These are phyloP conservation scores for Philopotamus ludificatus DNA, from an alignment of 1,140 invertebrate genomes.

Conservation along the genomic window DNA sequence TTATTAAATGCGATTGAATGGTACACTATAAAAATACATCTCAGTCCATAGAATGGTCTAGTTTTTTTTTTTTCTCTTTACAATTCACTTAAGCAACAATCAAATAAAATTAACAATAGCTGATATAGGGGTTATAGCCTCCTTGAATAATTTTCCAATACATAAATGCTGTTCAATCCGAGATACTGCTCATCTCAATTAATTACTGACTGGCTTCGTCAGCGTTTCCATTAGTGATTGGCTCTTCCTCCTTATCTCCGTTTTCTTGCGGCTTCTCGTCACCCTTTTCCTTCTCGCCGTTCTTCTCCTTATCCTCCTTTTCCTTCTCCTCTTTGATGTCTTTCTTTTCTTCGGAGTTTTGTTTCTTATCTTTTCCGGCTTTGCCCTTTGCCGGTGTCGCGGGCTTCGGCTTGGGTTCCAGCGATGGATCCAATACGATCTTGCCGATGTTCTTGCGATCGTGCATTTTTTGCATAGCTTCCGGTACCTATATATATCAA, in stretches of 20 bases:
- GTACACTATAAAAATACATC: conserved; percentile 6
- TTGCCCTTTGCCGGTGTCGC: conserved; percentile 73
- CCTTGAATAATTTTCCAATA: conserved; percentile 1
- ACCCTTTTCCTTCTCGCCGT: conserved; percentile 56
- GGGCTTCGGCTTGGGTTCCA: conserved; percentile 76
- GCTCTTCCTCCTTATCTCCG: conserved; percentile 47
- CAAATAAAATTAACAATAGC: background rate
- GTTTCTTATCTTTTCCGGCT: conserved; percentile 68
- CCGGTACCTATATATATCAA: conserved; percentile 51
- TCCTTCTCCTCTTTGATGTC: conserved; percentile 63
- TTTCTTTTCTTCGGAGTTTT: conserved; percentile 68
- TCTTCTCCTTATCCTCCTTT: conserved; percentile 59
- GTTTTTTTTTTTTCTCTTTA: background rate
- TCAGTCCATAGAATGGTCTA: conserved; percentile 4
- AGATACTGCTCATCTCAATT: background rate
- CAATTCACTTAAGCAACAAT: background rate
- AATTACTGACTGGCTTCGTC: conserved; percentile 49
- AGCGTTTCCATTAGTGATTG: conserved; percentile 55
- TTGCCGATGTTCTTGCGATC: conserved; percentile 90
- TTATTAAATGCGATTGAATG: background rate
- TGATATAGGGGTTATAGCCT: background rate
- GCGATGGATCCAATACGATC: conserved; percentile 75
- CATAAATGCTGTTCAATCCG: background rate
- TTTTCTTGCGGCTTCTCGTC: conserved; percentile 49
- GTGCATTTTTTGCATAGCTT: conserved; percentile 91